A percentile compares a stretch with the other conserved stretches of the same genome.
phyloP scores from a whole-genome alignment of 2,113 vertebrate genomes.

The Muntiacus reevesi region DNA sequence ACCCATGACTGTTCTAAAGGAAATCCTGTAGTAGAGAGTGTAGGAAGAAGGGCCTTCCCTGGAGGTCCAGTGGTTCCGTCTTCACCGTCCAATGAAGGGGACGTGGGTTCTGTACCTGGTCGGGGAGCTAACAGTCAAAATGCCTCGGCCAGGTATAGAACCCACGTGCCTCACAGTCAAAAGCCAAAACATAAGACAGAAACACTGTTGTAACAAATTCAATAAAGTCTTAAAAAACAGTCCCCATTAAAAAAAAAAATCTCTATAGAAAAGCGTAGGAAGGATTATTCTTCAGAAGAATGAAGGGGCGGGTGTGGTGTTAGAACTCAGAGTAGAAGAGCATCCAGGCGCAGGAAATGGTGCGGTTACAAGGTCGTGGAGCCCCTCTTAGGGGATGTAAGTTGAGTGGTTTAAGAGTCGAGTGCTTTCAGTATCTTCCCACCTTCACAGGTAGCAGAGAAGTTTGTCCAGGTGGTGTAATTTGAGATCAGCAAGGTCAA shows the following conservation, averaged over 20 bases:
- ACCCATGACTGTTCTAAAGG: rapidly evolving
- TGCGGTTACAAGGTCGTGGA: rapidly evolving
- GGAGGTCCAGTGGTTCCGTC: not conserved
- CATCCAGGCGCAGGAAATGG: not conserved
- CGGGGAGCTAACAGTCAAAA: not conserved
- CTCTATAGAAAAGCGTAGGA: not conserved
- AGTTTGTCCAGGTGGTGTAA: not conserved
- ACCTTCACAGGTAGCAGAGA: not conserved
- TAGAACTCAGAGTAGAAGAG: not conserved
- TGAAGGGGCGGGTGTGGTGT: not conserved
- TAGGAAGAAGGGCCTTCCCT: not conserved
- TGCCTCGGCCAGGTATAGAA: no score
- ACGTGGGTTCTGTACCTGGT: not conserved
- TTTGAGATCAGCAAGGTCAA: not conserved
- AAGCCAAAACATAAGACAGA: not conserved
- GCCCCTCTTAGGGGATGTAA: no score
- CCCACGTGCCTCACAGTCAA: not conserved
- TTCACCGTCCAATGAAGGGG: not conserved
- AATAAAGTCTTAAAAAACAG: not conserved
- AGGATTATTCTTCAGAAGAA: not conserved
- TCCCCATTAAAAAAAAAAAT: not conserved
- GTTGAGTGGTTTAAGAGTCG: not conserved
- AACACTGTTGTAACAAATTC: not conserved
- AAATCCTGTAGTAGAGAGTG: not conserved
- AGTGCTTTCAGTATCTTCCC: not conserved